Percentiles rank a stretch among this genome's conserved stretches.
phyloP scores from a whole-genome alignment of 2,888 invertebrate genomes.

The Leptinotarsa tumamoca region DNA sequence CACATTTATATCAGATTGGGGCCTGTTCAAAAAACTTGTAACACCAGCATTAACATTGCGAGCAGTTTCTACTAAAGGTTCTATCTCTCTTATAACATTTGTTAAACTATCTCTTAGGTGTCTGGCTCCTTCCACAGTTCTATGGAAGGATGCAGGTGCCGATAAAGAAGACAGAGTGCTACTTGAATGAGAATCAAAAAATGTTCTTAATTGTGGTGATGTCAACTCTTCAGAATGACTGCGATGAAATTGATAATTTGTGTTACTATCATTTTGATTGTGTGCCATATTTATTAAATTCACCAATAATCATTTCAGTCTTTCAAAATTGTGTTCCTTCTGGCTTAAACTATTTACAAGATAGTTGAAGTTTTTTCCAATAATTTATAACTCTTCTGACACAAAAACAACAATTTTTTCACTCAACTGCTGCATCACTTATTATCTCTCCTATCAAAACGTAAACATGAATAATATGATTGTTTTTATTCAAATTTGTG shows the following conservation, averaged over 20 bases:
- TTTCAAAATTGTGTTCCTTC: neutral
- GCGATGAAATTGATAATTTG: constrained; percentile 46
- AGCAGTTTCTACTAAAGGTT: constrained; percentile 76
- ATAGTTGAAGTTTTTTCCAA: no score
- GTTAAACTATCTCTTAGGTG: constrained; percentile 62
- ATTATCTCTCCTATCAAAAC: no score
- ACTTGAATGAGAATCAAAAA: constrained; percentile 46
- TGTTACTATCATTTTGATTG: constrained; percentile 31
- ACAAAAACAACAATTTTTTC: no score
- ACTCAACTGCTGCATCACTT: no score
- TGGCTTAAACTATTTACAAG: no score
- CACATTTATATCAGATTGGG: constrained; percentile 50
- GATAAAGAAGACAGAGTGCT: constrained; percentile 46
- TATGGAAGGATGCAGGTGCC: constrained; percentile 50
- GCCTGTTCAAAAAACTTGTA: constrained; percentile 55
- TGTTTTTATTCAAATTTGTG: no score
- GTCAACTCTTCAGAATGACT: constrained; percentile 54
- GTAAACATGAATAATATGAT: no score
- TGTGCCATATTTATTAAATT: constrained; percentile 35
- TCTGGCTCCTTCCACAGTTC: constrained; percentile 62
- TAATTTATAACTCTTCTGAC: no score
- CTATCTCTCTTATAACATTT: constrained; percentile 71
- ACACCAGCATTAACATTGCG: constrained; percentile 61
- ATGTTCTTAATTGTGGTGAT: constrained; percentile 44
- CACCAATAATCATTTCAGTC: neutral